These are phyloP conservation scores for Plotosus lineatus DNA, from an alignment of 2,113 vertebrate genomes.

Conservation along the genomic window DNA sequence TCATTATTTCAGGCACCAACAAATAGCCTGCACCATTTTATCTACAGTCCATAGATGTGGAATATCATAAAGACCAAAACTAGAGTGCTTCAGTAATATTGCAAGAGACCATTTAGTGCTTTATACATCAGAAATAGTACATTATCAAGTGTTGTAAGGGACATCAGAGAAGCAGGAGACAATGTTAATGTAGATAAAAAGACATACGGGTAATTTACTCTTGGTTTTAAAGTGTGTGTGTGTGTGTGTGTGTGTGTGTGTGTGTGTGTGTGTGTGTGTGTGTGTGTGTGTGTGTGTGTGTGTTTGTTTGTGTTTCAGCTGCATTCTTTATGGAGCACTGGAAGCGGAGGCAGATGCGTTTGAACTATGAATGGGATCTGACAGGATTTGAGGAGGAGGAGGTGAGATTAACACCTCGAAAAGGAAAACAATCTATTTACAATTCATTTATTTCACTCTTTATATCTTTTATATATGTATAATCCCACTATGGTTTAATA, in stretches of 20 bases:
- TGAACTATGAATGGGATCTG: conserved; percentile 97
- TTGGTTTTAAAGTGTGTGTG: background rate
- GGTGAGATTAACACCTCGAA: conserved; percentile 70
- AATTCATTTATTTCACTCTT: background rate
- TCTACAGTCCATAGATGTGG: background rate
- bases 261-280: conserved; percentile 8
- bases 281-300: conserved; percentile 10
- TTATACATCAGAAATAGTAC: background rate
- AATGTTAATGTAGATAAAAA: background rate
- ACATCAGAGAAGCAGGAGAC: background rate
- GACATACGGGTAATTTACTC: background rate
- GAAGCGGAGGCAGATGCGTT: conserved; percentile 97
- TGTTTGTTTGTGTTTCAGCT: conserved; percentile 70
- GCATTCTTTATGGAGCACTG: conserved; percentile 99
- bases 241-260: conserved; percentile 18
- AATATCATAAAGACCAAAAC: background rate
- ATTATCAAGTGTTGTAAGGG: background rate
- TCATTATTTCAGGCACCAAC: background rate
- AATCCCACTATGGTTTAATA: background rate
- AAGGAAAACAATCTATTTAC: background rate
- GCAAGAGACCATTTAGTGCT: background rate
- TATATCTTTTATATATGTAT: background rate
- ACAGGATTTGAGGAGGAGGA: conserved; percentile 97
- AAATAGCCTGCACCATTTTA: background rate
- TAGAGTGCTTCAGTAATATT: no score